Percentiles rank a stretch among this genome's conserved stretches.
Evolutionary conservation across 1,140 invertebrate genomes (phyloP).

Genomic region (Pentalonia nigronervosa): DNA sequence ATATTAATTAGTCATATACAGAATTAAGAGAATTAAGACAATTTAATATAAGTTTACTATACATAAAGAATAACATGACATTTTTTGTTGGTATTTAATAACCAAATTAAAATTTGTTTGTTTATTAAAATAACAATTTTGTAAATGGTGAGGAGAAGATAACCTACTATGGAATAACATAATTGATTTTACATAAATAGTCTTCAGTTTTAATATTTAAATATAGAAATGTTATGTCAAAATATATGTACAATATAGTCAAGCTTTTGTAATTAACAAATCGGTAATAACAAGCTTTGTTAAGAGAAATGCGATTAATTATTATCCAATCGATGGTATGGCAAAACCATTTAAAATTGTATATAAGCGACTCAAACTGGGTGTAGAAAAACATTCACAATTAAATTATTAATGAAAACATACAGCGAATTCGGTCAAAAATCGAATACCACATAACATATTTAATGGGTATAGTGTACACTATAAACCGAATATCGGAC

Average conservation of each 20-base stretch:
- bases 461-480: neutral
- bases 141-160: neutral
- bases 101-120: neutral
- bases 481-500: neutral
- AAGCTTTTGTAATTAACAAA: neutral
- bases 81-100: neutral
- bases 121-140: neutral
- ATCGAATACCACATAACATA: neutral
- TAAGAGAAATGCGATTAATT: neutral
- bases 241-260: neutral
- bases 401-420: constrained; percentile 11
- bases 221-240: neutral
- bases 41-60: neutral
- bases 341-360: neutral
- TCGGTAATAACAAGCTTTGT: neutral
- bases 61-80: neutral
- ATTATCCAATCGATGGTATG: neutral
- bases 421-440: neutral
- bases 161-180: neutral
- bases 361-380: neutral
- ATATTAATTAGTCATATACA: neutral
- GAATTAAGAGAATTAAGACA: no score
- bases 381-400: neutral
- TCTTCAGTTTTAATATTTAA: neutral
- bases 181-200: neutral